These are phyloP conservation scores for Lacanobia wlatinum DNA, from an alignment of 2,888 invertebrate species.

Conservation along the genomic window DNA sequence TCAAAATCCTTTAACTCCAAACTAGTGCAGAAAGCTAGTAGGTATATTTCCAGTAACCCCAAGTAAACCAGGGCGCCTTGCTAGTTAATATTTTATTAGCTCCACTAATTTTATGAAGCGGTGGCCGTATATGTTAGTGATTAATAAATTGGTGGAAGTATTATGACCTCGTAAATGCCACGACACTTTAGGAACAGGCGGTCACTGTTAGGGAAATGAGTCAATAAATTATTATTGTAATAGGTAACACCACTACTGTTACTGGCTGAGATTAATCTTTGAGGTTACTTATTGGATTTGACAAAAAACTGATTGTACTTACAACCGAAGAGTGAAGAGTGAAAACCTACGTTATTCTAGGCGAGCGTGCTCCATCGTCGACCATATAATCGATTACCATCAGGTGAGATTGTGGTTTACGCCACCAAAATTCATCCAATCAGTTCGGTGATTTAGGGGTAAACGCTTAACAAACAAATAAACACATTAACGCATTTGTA, in stretches of 20 bases:
- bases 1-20: not conserved
- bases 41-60: constrained; percentile 34
- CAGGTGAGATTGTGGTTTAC: no score
- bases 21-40: not conserved
- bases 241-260: constrained; percentile 4
- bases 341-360: no score
- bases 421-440: no score
- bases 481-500: no score
- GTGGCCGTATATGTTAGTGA: constrained; percentile 37
- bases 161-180: constrained; percentile 49
- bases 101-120: constrained; percentile 47
- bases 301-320: not conserved
- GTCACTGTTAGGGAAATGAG: constrained; percentile 48
- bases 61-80: constrained; percentile 39
- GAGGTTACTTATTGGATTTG: constrained; percentile 4
- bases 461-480: no score
- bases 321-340: no score
- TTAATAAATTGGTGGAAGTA: constrained; percentile 48
- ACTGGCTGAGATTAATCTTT: constrained; percentile 35
- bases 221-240: constrained; percentile 35
- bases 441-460: no score
- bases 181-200: constrained; percentile 30
- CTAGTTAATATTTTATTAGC: constrained; percentile 50
- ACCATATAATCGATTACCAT: no score
- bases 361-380: no score